phyloP scores from a whole-genome alignment of 2,888 invertebrate species.

The Tinea trinotella region DNA sequence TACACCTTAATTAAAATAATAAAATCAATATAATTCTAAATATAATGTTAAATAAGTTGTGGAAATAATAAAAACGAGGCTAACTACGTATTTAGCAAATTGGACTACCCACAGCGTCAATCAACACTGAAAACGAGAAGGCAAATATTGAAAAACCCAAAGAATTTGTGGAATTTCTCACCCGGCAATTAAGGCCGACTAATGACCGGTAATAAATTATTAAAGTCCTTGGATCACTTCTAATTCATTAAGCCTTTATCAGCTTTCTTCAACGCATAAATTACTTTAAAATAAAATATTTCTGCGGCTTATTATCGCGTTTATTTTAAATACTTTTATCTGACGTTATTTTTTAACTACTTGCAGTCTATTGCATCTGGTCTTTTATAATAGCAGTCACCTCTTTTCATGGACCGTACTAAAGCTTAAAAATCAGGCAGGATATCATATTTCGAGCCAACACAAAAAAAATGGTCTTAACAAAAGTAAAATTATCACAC shows the following conservation, averaged over 20 bases:
- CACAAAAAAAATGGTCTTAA: too few species aligned
- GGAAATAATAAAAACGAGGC: neutral
- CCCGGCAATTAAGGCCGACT: slow-evolving; percentile 45
- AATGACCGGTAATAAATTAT: slow-evolving; percentile 43
- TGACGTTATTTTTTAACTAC: too few species aligned
- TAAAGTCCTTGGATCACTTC: slow-evolving; percentile 30
- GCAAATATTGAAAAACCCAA: slow-evolving; percentile 10
- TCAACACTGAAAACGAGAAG: slow-evolving; percentile 1
- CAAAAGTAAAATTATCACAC: too few species aligned
- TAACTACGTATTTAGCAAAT: neutral
- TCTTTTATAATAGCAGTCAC: too few species aligned
- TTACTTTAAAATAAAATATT: neutral
- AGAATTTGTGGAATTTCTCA: slow-evolving; percentile 30
- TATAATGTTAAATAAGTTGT: slow-evolving; percentile 16
- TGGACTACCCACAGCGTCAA: neutral
- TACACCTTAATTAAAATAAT: neutral
- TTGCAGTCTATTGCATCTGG: too few species aligned
- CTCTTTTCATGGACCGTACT: too few species aligned
- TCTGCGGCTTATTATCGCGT: too few species aligned
- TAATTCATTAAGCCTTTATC: slow-evolving; percentile 34
- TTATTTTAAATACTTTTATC: too few species aligned
- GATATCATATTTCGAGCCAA: too few species aligned
- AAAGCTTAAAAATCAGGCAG: too few species aligned
- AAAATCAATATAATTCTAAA: too few species aligned
- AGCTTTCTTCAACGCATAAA: slow-evolving; percentile 11